phyloP scores from a whole-genome alignment of 2,888 invertebrate genomes.

The Pecten maximus region DNA sequence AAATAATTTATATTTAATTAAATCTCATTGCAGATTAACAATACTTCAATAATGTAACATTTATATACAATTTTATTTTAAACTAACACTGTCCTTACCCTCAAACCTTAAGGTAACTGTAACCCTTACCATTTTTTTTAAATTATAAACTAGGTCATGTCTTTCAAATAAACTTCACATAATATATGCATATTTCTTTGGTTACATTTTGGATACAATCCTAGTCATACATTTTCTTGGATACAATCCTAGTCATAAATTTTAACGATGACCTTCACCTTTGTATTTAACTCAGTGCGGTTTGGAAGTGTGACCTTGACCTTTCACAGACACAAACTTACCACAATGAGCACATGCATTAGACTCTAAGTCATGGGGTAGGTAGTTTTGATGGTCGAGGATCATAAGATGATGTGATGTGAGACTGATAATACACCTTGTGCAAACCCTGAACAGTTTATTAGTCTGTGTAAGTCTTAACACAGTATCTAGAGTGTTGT shows the following conservation, averaged over 20 bases:
- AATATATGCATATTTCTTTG: constrained; percentile 5
- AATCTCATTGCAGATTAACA: constrained; percentile 5
- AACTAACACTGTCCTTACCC: background rate
- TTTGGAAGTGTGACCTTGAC: background rate
- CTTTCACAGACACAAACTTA: background rate
- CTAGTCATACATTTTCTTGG: background rate
- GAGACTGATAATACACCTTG: background rate
- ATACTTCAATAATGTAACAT: constrained; percentile 4
- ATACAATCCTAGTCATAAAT: background rate
- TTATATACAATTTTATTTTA: background rate
- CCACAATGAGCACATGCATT: background rate
- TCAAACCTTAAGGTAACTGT: background rate
- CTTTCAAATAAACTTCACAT: background rate
- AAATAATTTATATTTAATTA: constrained; percentile 1
- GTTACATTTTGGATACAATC: background rate
- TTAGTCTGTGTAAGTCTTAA: background rate
- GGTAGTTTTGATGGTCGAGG: background rate
- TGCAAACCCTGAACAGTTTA: background rate
- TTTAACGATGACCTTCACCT: background rate
- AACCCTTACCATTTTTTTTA: background rate
- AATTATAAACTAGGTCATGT: background rate
- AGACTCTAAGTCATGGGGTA: background rate
- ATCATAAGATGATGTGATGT: background rate
- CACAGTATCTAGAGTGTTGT: background rate
- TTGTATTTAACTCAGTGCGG: background rate